Percentiles rank a stretch among this genome's conserved stretches.
phyloP scores from a whole-genome alignment of 2,113 vertebrate genomes.

The Corythaixoides concolor region DNA sequence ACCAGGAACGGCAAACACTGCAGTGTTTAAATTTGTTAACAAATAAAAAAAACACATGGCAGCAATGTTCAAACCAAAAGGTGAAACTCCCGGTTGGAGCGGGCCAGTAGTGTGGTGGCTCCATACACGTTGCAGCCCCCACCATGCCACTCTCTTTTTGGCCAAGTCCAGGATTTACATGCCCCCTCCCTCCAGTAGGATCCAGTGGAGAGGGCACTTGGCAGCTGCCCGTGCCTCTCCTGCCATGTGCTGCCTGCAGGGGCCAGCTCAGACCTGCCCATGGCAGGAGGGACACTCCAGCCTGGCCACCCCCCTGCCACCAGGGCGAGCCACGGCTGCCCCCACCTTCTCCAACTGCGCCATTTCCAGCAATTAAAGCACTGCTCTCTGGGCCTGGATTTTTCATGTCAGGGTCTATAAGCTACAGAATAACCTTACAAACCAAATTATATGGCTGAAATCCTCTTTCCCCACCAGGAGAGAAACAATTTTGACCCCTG shows the following conservation, averaged over 20 bases:
- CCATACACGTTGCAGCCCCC: background rate
- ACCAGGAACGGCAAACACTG: background rate
- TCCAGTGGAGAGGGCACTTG: background rate
- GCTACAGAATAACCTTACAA: background rate
- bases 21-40: background rate
- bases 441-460: background rate
- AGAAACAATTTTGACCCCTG: background rate
- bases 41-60: background rate
- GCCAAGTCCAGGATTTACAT: background rate
- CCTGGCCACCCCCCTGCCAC: background rate
- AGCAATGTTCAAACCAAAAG: background rate
- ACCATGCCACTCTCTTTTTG: background rate
- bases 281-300: background rate
- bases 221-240: background rate
- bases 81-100: background rate
- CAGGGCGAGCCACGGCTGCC: background rate
- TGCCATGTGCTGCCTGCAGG: accelerated
- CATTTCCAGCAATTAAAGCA: background rate
- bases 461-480: background rate
- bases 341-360: background rate
- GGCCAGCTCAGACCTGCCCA: accelerated
- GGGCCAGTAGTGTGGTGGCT: background rate
- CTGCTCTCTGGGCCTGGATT: background rate
- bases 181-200: background rate
- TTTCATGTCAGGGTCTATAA: background rate